A percentile compares a stretch with the other conserved stretches of the same genome.
phyloP scores from a whole-genome alignment of 2,797 vertebrate species.

The Tauraco hartlaubi region DNA sequence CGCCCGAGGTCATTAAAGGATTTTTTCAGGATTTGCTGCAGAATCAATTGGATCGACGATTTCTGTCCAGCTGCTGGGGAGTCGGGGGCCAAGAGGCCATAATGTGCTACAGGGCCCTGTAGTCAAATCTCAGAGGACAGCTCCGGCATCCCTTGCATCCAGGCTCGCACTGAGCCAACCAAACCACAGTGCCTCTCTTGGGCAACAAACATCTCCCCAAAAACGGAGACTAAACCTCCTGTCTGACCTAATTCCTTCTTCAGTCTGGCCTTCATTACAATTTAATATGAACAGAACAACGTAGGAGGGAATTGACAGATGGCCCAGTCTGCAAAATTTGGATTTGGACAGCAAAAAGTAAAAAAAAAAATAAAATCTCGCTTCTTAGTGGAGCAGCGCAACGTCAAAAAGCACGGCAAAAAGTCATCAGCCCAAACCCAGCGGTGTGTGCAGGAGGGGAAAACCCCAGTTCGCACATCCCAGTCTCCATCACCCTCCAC shows the following conservation, averaged over 20 bases:
- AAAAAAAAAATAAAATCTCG: neutral
- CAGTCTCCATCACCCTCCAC: neutral
- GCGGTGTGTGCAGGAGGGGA: neutral
- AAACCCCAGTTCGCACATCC: neutral
- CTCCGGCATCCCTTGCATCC: constrained; percentile 21
- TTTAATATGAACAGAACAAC: constrained; percentile 66
- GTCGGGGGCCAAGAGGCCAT: neutral
- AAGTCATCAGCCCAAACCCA: neutral
- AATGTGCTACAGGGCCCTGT: neutral
- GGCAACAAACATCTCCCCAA: constrained; percentile 49
- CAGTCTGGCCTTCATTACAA: constrained; percentile 67
- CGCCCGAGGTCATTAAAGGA: accelerated
- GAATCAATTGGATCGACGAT: neutral
- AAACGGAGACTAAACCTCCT: constrained; percentile 42
- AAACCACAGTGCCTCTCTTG: constrained; percentile 24
- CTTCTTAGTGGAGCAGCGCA: neutral
- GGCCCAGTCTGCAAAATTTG: constrained; percentile 68
- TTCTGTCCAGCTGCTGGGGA: constrained; percentile 50
- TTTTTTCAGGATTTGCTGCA: constrained; percentile 22
- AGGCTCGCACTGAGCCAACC: neutral
- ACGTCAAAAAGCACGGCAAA: neutral
- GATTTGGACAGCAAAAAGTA: constrained; percentile 28
- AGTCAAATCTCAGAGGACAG: constrained; percentile 8
- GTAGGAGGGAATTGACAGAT: constrained; percentile 71
- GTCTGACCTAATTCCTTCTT: constrained; percentile 69